Base-by-base conservation (phyloP, 2,888 invertebrate species). In the Lepidonotus clava region DNA sequence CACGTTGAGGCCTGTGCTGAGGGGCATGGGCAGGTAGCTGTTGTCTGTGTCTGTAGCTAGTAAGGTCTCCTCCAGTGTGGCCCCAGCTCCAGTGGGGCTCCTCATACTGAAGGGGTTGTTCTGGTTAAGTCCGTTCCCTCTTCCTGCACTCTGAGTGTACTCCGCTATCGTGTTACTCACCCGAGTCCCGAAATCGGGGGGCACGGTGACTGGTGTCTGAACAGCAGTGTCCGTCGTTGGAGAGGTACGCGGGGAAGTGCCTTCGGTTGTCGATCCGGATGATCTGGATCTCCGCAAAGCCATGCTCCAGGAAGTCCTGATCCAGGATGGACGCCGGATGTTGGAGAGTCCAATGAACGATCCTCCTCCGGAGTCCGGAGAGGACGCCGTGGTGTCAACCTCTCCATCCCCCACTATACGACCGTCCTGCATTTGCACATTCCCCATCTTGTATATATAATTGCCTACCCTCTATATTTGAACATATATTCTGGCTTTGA, bases 141-240 rank as follows among this genome's bases (percentile, higher is more conserved):
- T 24, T 4, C 24, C 28, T 6, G 21, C 0, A 76, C 76, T 40
- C 24, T 14, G 21, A 32, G 46, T 28, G 28, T 28, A 80, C 32
- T 80, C 32, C 1, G 41, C 46, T 24, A 80, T 80, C 1, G 80
- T 80, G 28, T 80, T 80, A 21, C 51, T 80, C 14, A 80, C 46
- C 1, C 80, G 41, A 28, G 24, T 46, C 6, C 51, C 80, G 28
- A 80, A 80, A 80, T 51, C 51, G 0, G 80, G 80, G 1, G 80
- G 80, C 6, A 80, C 80, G 18, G n/a, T 80, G 24, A 80, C 80
- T 4, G 80, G 80, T 11, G 80, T 80, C 46, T 80, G 80, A 18
- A 80, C 80, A 1, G 24, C 80, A 18, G 80, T 46, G 28, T 80
- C 80, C 6, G 80, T 46, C 1, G 80, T 80, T 18, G 80, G 80